These are phyloP conservation scores for Spisula solida DNA, from an alignment of 2,888 invertebrate genomes.

Conservation along the genomic window DNA sequence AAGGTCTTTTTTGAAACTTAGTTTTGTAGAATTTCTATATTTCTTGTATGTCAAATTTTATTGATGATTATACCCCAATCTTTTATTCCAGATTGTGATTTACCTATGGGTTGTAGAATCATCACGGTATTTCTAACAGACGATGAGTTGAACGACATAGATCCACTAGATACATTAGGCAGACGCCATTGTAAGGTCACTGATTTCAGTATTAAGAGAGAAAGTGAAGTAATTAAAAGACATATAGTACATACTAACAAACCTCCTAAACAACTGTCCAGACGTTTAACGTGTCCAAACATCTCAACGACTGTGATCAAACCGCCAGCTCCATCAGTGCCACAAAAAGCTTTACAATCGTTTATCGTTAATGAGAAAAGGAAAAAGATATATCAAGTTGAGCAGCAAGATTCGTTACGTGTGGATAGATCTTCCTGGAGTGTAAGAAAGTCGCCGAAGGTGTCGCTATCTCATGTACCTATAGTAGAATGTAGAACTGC, in stretches of 20 bases:
- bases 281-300: slow-evolving; percentile 63
- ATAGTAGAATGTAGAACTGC: slow-evolving; percentile 65
- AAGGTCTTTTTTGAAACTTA: too few species aligned
- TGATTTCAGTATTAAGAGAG: slow-evolving; percentile 55
- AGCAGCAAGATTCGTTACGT: slow-evolving; percentile 51
- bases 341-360: slow-evolving; percentile 44
- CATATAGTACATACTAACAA: slow-evolving; percentile 9
- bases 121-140: slow-evolving; percentile 92
- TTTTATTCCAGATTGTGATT: slow-evolving; percentile 89
- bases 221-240: slow-evolving; percentile 33
- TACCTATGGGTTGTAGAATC: slow-evolving; percentile 94
- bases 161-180: slow-evolving; percentile 51
- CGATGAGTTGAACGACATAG: slow-evolving; percentile 87
- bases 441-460: slow-evolving; percentile 16
- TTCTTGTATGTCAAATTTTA: too few species aligned
- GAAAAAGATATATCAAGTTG: slow-evolving; percentile 25
- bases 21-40: too few species aligned
- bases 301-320: neutral
- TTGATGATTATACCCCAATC: too few species aligned
- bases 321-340: neutral
- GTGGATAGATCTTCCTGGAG: slow-evolving; percentile 54
- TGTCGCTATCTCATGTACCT: slow-evolving; percentile 62
- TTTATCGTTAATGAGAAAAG: slow-evolving; percentile 48
- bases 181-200: slow-evolving; percentile 68
- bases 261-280: neutral